A percentile compares a stretch with the other conserved stretches of the same genome.
Conservation (phyloP, 2,888 invertebrate genomes). For the Heliconius aoede region DNA sequence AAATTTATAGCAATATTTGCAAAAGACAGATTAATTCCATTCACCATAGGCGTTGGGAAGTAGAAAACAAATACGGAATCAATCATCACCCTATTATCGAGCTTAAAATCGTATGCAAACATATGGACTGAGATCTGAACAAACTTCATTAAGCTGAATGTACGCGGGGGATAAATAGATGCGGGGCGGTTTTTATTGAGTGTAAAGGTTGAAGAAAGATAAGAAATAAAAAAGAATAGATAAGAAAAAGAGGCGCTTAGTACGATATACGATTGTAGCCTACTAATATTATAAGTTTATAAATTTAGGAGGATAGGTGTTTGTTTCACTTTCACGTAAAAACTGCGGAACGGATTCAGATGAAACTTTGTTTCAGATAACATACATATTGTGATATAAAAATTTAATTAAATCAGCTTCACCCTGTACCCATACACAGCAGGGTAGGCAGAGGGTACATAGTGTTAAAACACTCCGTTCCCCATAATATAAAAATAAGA, state of each 20-base stretch:
- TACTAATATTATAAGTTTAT: too few species aligned
- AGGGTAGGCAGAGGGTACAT: too few species aligned
- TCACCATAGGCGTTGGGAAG: conserved; percentile 27
- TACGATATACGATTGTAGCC: not conserved
- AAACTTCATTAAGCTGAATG: conserved; percentile 51
- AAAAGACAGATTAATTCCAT: conserved; percentile 16
- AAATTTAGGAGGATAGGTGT: too few species aligned
- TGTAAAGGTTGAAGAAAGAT: not conserved
- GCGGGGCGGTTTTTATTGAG: conserved; percentile 10
- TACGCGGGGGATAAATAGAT: conserved; percentile 27
- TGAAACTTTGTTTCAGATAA: too few species aligned
- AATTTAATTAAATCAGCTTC: too few species aligned
- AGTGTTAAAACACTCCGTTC: too few species aligned
- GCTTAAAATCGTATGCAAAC: conserved; percentile 44
- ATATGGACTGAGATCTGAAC: conserved; percentile 44
- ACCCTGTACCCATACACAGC: too few species aligned
- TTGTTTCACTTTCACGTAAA: too few species aligned
- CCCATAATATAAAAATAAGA: too few species aligned
- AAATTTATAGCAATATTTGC: conserved; percentile 12
- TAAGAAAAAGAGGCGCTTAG: not conserved
- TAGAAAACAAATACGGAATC: conserved; percentile 39
- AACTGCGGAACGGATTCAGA: too few species aligned
- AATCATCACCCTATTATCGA: conserved; percentile 41
- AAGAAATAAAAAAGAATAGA: not conserved
- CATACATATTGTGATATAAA: too few species aligned